These are phyloP conservation scores for Cryptus viduatorius DNA, from an alignment of 2,888 invertebrate genomes.

Conservation along the genomic window DNA sequence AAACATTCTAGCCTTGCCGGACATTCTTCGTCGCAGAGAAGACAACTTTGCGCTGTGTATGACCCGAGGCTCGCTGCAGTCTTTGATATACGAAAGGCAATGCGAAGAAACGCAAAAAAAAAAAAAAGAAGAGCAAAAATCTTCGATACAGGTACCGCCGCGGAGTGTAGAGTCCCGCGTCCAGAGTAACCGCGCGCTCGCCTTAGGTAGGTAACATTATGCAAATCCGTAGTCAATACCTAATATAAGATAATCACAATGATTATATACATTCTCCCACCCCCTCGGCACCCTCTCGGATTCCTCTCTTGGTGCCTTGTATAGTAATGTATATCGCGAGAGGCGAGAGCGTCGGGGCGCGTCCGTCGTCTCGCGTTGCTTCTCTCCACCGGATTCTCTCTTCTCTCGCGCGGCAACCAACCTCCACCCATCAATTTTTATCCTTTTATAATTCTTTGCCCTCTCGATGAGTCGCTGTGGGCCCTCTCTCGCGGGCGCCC, in stretches of 20 bases:
- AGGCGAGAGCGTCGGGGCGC: constrained; percentile 61
- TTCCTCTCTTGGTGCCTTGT: constrained; percentile 51
- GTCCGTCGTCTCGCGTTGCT: constrained; percentile 59
- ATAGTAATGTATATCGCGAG: constrained; percentile 33
- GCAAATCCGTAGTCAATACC: constrained; percentile 84
- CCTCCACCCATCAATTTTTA: constrained; percentile 29
- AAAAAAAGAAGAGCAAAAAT: constrained; percentile 52
- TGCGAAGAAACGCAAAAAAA: constrained; percentile 62
- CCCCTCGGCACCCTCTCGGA: constrained; percentile 74
- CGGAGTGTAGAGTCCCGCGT: constrained; percentile 66
- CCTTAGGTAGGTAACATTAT: constrained; percentile 82
- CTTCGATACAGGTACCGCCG: constrained; percentile 55
- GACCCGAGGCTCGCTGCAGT: constrained; percentile 58
- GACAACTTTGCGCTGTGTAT: constrained; percentile 48
- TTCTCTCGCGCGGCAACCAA: constrained; percentile 12
- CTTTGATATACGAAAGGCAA: constrained; percentile 61
- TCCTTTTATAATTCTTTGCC: constrained; percentile 68
- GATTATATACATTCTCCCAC: constrained; percentile 80
- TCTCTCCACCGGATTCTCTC: constrained; percentile 26
- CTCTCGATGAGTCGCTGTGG: constrained; percentile 49
- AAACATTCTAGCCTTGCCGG: background rate
- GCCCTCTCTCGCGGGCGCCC: background rate
- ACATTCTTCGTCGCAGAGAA: constrained; percentile 45
- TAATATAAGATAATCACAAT: constrained; percentile 85
- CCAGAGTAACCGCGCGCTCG: constrained; percentile 72